phyloP scores from a whole-genome alignment of 2,888 invertebrate genomes.

The Phaedon cochleariae region DNA sequence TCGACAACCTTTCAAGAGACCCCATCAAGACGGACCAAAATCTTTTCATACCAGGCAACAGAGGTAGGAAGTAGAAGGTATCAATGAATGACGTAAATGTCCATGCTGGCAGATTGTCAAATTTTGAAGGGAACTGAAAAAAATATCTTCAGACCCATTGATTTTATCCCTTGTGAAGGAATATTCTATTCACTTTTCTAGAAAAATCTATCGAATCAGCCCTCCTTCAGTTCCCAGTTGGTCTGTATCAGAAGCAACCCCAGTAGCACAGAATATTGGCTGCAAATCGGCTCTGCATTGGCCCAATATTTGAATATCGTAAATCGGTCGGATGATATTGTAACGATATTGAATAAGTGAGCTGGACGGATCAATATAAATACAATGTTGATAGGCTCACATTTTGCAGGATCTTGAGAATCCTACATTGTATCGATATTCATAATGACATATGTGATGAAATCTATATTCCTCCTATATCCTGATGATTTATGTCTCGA shows the following conservation, averaged over 20 bases:
- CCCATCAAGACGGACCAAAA: background rate
- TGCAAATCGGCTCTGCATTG: too few relatives aligned
- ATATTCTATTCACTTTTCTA: constrained; percentile 20
- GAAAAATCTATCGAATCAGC: constrained; percentile 14
- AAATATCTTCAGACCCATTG: background rate
- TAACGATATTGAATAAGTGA: too few relatives aligned
- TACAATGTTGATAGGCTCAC: too few relatives aligned
- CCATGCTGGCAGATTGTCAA: background rate
- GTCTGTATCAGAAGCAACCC: background rate
- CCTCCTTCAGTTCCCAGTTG: constrained; percentile 9
- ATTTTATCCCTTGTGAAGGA: constrained; percentile 31
- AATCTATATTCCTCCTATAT: too few relatives aligned
- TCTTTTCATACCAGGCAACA: background rate
- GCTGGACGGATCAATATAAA: too few relatives aligned
- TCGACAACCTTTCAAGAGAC: background rate
- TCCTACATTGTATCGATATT: too few relatives aligned
- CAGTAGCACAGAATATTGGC: too few relatives aligned
- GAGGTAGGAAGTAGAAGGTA: background rate
- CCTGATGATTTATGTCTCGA: too few relatives aligned
- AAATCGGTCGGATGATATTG: too few relatives aligned
- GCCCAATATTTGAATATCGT: too few relatives aligned
- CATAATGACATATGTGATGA: too few relatives aligned
- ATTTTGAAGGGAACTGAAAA: background rate
- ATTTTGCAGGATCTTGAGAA: too few relatives aligned
- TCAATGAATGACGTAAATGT: background rate